Evolutionary conservation across 2,797 vertebrate genomes (phyloP).

Genomic region (Mus spretus): DNA sequence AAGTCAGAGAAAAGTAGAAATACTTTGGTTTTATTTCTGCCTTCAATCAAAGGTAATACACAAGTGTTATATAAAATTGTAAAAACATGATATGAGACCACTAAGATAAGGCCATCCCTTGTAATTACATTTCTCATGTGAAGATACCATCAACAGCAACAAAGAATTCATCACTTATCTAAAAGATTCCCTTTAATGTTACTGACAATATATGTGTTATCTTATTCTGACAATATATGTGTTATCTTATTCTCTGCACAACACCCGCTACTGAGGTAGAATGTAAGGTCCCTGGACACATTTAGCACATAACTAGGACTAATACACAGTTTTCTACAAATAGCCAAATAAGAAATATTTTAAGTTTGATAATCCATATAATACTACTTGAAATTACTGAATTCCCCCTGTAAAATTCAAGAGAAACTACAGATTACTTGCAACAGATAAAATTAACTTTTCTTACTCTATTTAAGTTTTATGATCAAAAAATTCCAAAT

Average conservation of each 20-base stretch:
- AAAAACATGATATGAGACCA: background rate
- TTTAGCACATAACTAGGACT: background rate
- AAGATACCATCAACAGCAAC: background rate
- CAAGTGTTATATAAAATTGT: background rate
- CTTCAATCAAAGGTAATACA: background rate
- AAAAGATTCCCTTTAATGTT: background rate
- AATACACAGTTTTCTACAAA: background rate
- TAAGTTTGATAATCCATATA: background rate
- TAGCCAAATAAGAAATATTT: background rate
- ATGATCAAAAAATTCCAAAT: background rate
- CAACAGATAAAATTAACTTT: background rate
- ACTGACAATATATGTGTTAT: background rate
- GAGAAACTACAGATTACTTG: background rate
- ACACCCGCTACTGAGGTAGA: background rate
- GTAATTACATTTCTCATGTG: background rate
- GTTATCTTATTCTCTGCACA: background rate
- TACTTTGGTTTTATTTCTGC: background rate
- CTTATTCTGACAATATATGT: background rate
- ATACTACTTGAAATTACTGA: background rate
- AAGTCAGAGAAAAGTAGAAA: background rate
- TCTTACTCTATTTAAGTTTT: background rate
- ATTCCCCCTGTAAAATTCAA: background rate
- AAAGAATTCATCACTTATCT: background rate
- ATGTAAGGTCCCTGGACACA: background rate
- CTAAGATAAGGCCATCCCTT: background rate